These are phyloP conservation scores for Podabrus alpinus DNA, from an alignment of 2,888 invertebrate genomes.

Conservation along the genomic window DNA sequence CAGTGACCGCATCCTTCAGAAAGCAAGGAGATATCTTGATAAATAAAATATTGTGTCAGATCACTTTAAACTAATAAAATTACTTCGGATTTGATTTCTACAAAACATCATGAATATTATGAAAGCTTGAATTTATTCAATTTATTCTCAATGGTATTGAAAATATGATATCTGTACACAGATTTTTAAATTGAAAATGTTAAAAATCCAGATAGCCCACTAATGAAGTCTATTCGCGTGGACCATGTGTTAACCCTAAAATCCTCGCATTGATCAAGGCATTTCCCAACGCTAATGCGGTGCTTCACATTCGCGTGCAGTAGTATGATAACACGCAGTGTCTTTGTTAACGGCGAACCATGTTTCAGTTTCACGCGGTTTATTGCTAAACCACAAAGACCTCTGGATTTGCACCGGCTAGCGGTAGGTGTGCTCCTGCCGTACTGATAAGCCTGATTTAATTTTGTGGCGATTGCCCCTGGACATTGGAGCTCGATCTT, in stretches of 20 bases:
- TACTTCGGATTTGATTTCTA: neutral
- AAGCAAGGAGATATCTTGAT: constrained; percentile 27
- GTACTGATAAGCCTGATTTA: constrained; percentile 52
- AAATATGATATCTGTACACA: neutral
- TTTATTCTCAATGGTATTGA: neutral
- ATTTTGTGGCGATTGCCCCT: constrained; percentile 49
- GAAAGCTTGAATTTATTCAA: neutral
- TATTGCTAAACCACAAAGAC: constrained; percentile 46
- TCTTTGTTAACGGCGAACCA: constrained; percentile 38
- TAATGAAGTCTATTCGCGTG: constrained; percentile 30
- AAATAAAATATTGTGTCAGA: constrained; percentile 13
- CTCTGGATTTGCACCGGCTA: constrained; percentile 41
- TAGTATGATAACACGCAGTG: constrained; percentile 41
- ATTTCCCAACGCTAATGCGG: constrained; percentile 44
- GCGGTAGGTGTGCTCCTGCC: constrained; percentile 41
- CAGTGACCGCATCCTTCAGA: constrained; percentile 33
- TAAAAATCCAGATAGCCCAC: constrained; percentile 14
- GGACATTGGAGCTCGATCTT: constrained; percentile 49
- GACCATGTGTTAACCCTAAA: constrained; percentile 32
- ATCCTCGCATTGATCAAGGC: constrained; percentile 34
- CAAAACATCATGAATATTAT: neutral
- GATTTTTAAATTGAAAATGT: neutral
- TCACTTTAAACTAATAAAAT: neutral
- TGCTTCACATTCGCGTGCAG: constrained; percentile 45
- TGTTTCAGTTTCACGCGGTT: constrained; percentile 42